phyloP scores from a whole-genome alignment of 2,113 vertebrate genomes.

The Pseudopodoces humilis region DNA sequence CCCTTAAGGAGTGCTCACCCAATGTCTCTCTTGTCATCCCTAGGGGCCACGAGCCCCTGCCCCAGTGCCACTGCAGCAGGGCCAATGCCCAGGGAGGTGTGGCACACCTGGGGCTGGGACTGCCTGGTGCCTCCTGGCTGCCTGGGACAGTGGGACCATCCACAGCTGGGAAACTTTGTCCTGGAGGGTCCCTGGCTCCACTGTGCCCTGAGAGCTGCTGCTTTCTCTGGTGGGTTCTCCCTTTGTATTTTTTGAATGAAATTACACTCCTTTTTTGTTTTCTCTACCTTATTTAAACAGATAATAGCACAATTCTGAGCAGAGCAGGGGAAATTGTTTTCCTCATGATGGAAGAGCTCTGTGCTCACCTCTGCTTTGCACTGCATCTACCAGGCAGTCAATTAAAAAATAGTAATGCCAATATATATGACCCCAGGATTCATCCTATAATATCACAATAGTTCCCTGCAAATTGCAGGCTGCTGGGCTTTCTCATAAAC shows the following conservation, averaged over 20 bases:
- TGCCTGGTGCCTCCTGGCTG: background rate
- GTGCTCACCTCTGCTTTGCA: background rate
- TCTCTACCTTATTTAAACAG: background rate
- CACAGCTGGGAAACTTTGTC: rapidly evolving
- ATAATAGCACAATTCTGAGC: background rate
- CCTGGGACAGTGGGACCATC: background rate
- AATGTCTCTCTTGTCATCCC: background rate
- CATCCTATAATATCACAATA: background rate
- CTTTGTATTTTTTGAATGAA: background rate
- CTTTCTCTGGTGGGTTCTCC: background rate
- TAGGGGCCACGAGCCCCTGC: rapidly evolving
- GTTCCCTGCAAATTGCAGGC: background rate
- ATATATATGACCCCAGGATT: background rate
- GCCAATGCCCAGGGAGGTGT: rapidly evolving
- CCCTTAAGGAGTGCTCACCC: background rate
- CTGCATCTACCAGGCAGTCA: rapidly evolving
- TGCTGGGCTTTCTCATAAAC: background rate
- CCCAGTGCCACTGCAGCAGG: background rate
- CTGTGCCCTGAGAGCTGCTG: background rate
- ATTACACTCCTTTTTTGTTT: background rate
- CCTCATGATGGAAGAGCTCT: background rate
- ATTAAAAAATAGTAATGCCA: background rate
- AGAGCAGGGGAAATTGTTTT: background rate
- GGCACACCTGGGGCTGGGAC: background rate
- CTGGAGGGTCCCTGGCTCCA: rapidly evolving